These are phyloP conservation scores for Elysia chlorotica DNA, from an alignment of 1,140 invertebrate genomes.

Conservation along the genomic window DNA sequence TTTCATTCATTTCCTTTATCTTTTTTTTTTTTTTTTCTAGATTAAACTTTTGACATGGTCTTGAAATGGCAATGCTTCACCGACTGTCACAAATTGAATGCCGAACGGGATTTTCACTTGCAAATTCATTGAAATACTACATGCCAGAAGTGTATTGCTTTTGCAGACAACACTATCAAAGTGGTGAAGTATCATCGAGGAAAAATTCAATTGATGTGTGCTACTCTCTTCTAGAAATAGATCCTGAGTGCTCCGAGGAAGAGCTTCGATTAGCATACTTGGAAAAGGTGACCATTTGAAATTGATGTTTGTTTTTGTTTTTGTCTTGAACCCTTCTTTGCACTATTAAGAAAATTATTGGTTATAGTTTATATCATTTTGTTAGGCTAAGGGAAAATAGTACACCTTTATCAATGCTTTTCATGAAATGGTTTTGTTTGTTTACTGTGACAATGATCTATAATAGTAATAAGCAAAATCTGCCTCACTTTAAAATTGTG, in stretches of 20 bases:
- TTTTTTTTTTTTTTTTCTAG: too few relatives aligned
- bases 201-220: slow-evolving; percentile 25
- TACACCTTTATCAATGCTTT: neutral
- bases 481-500: too few relatives aligned
- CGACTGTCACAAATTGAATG: neutral
- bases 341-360: neutral
- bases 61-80: neutral
- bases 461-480: neutral
- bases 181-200: neutral
- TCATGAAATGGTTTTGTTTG: neutral
- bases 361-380: neutral
- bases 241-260: slow-evolving; percentile 73
- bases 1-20: too few relatives aligned
- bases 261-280: slow-evolving; percentile 75
- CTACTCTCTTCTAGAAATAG: slow-evolving; percentile 66
- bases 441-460: neutral
- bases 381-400: neutral
- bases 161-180: too few relatives aligned
- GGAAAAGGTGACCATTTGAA: slow-evolving; percentile 65
- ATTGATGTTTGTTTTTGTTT: neutral
- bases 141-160: neutral
- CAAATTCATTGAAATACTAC: neutral
- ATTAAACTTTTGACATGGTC: neutral
- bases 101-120: neutral
- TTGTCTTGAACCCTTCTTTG: neutral